These are phyloP conservation scores for Cetoscarus ocellatus DNA, from an alignment of 2,797 vertebrate species.

Conservation along the genomic window DNA sequence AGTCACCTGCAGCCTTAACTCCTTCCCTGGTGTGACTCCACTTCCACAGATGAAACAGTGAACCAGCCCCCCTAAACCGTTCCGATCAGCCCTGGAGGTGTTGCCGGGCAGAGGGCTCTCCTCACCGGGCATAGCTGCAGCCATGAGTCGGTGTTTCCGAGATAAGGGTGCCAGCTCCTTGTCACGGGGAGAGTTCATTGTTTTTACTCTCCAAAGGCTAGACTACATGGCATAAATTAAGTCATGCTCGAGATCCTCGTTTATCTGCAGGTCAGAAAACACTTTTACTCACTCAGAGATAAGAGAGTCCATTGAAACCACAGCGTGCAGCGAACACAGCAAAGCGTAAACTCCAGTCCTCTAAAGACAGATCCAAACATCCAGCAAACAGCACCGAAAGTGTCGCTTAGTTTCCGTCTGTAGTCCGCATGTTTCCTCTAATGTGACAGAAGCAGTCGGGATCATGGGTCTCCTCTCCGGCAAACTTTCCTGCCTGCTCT, in stretches of 20 bases:
- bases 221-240: conserved; percentile 66
- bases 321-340: conserved; percentile 63
- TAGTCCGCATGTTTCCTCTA: conserved; percentile 53
- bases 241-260: conserved; percentile 51
- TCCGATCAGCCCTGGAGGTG: conserved; percentile 80
- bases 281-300: conserved; percentile 69
- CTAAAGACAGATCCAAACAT: conserved; percentile 38
- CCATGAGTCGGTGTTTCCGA: conserved; percentile 94
- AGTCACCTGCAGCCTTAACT: conserved; percentile 88
- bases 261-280: conserved; percentile 50
- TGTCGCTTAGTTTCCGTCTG: conserved; percentile 33
- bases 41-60: conserved; percentile 95
- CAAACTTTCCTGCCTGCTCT: conserved; percentile 76
- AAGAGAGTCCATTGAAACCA: conserved; percentile 70
- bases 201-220: conserved; percentile 55
- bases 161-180: conserved; percentile 83
- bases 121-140: conserved; percentile 82
- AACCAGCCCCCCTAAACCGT: conserved; percentile 80
- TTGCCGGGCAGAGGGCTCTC: conserved; percentile 78
- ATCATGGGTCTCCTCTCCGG: conserved; percentile 69
- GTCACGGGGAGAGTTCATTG: conserved; percentile 85
- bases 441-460: conserved; percentile 53
- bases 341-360: conserved; percentile 53
- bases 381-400: conserved; percentile 30
- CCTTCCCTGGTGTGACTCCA: conserved; percentile 91